These are phyloP conservation scores for Tinamus major DNA, from an alignment of 2,797 vertebrate genomes.

Conservation along the genomic window DNA sequence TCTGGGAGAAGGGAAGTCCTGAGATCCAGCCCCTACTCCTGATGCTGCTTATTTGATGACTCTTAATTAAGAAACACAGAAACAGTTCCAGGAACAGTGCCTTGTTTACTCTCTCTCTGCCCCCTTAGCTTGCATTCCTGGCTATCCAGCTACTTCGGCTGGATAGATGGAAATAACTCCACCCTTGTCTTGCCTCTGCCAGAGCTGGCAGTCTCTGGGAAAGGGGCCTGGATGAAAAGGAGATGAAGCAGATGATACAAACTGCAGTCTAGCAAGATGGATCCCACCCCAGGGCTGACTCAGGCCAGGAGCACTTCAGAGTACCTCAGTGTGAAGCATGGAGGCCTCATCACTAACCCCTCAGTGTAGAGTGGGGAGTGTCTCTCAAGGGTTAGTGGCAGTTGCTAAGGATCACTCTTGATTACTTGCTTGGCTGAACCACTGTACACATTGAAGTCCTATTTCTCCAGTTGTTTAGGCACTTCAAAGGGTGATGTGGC, in stretches of 20 bases:
- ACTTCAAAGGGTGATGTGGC: neutral
- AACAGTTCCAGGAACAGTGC: neutral
- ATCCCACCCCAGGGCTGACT: neutral
- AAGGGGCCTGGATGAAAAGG: neutral
- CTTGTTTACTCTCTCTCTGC: neutral
- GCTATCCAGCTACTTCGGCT: neutral
- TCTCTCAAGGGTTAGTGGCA: neutral
- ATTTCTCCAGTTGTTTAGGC: neutral
- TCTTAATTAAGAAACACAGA: neutral
- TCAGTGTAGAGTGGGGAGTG: neutral
- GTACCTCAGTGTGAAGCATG: neutral
- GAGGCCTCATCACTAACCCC: accelerated
- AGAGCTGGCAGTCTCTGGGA: neutral
- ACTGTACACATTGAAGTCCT: neutral
- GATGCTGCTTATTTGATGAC: neutral
- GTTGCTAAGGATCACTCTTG: neutral
- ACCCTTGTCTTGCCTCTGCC: neutral
- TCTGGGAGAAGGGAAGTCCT: neutral
- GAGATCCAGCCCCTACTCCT: neutral
- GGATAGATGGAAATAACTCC: neutral
- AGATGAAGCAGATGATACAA: neutral
- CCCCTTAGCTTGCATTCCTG: neutral
- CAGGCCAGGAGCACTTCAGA: neutral
- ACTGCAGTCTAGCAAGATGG: neutral
- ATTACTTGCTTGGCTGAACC: neutral